Evolutionary conservation across 1,140 invertebrate species (phyloP), one percentile per base, ranked within the genome.

Genomic region (Drosophila eugracilis): DNA sequence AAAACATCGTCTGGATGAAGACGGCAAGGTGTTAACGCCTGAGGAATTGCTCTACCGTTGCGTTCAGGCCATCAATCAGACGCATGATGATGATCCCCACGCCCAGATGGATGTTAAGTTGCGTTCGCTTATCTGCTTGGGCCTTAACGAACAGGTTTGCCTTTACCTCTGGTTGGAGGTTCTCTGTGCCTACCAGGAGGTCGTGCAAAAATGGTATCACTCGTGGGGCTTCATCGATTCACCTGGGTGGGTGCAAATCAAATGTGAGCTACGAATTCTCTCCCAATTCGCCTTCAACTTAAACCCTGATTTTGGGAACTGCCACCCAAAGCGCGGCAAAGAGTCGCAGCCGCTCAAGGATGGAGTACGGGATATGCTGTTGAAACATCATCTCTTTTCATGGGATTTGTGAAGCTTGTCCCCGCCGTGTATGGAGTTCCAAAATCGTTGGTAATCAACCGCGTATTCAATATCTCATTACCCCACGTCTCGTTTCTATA

Each of bases 221-320:
- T 96, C 97, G 5, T 99, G 98, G 97, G 99, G 98, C 26, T 99
- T 99, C 92, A 95, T 99, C 59, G 96, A 97, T 75, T 99, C 97
- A 91, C 99, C 99, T n/a, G 99, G 98, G 15, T 99, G 99, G 98
- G 98, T 99, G n/a, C 97, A 99, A 93, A 98, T 99, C 66, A 99
- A 99, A 93, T 99, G 98, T 93, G 99, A 99, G 93, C 93, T 99
- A 37, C 94, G 97, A 88, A 96, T 99, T 78, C 93, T 99, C 14
- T 96, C 97, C 36, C 98, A 99, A 92, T 99, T 99, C 93, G 96
- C 98, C 17, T 99, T 99, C 92, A 99, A 98, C 92, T 94, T 99
- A 73, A 99, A 97, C 92, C 96, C 97, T 5, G 97, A 99, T 90
- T n/a, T n/a, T 99, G 97, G 96, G 99, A 99, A 93, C 92, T 99